A percentile compares a stretch with the other conserved stretches of the same genome.
phyloP scores from a whole-genome alignment of 2,888 invertebrate genomes.

The Volucella inanis region DNA sequence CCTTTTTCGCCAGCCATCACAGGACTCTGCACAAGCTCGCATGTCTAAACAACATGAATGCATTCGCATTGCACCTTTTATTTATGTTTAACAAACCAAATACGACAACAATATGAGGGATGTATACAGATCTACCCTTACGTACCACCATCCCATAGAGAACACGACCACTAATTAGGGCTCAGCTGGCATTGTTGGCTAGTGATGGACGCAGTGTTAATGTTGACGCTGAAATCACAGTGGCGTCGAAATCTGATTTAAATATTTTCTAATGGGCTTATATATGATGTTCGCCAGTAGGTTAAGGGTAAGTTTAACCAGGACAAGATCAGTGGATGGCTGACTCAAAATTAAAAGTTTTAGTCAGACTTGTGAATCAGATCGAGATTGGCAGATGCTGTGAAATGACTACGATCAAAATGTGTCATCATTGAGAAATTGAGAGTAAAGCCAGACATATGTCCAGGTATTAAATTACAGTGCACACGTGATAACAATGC shows the following conservation, averaged over 20 bases:
- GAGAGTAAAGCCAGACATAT: too few relatives aligned
- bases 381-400: too few relatives aligned
- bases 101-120: conserved; percentile 44
- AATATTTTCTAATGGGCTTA: neutral
- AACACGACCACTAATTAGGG: conserved; percentile 54
- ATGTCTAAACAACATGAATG: conserved; percentile 59
- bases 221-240: conserved; percentile 20
- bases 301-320: too few relatives aligned
- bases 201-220: conserved; percentile 41
- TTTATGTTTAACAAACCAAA: conserved; percentile 71
- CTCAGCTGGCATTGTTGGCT: conserved; percentile 37
- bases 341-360: too few relatives aligned
- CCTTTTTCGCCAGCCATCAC: conserved; percentile 15
- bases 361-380: too few relatives aligned
- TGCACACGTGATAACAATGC: too few relatives aligned
- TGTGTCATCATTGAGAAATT: too few relatives aligned
- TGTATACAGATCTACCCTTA: neutral
- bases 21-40: conserved; percentile 49
- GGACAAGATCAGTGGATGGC: too few relatives aligned
- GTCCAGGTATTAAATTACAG: too few relatives aligned
- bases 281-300: neutral
- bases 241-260: conserved; percentile 16
- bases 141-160: neutral
- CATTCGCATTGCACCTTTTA: conserved; percentile 69
- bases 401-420: too few relatives aligned